A percentile compares a stretch with the other conserved stretches of the same genome.
Conservation (phyloP, 2,888 invertebrate genomes). For the Rhyacophila evoluta region DNA sequence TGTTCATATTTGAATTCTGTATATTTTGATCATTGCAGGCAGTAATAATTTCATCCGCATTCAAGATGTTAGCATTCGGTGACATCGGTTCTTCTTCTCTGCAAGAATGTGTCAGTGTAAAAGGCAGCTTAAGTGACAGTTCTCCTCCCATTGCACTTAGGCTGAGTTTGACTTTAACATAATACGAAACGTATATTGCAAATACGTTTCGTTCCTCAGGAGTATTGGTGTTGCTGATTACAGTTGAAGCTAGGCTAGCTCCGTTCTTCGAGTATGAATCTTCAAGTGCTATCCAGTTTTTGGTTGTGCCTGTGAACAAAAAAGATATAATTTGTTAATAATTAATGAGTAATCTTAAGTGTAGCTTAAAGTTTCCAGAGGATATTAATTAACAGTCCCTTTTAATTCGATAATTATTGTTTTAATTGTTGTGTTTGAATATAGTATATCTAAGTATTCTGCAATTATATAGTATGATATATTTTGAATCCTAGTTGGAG, state of each 20-base stretch:
- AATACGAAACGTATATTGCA: slow-evolving; percentile 92
- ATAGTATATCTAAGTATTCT: no score
- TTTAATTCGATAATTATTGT: no score
- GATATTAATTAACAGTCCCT: no score
- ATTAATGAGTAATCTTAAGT: no score
- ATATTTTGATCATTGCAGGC: slow-evolving; percentile 62
- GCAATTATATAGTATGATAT: no score
- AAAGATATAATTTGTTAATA: no score
- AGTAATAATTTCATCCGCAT: slow-evolving; percentile 67
- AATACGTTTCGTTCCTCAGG: slow-evolving; percentile 87
- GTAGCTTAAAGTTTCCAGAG: no score
- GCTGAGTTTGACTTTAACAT: slow-evolving; percentile 87
- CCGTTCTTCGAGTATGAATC: slow-evolving; percentile 82
- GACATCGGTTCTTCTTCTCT: slow-evolving; percentile 71
- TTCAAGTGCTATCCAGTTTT: slow-evolving; percentile 93
- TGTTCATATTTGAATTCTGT: slow-evolving; percentile 59
- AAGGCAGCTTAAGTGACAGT: slow-evolving; percentile 83
- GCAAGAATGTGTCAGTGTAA: slow-evolving; percentile 81
- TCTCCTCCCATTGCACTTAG: slow-evolving; percentile 87
- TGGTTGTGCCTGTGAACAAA: slow-evolving; percentile 76
- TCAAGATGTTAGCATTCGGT: slow-evolving; percentile 38
- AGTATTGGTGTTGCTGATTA: slow-evolving; percentile 67
- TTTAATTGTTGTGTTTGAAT: no score
- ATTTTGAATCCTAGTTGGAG: no score
- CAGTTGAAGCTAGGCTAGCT: slow-evolving; percentile 74